Base-by-base conservation (phyloP, 2,888 invertebrate genomes). In the Timema podura region DNA sequence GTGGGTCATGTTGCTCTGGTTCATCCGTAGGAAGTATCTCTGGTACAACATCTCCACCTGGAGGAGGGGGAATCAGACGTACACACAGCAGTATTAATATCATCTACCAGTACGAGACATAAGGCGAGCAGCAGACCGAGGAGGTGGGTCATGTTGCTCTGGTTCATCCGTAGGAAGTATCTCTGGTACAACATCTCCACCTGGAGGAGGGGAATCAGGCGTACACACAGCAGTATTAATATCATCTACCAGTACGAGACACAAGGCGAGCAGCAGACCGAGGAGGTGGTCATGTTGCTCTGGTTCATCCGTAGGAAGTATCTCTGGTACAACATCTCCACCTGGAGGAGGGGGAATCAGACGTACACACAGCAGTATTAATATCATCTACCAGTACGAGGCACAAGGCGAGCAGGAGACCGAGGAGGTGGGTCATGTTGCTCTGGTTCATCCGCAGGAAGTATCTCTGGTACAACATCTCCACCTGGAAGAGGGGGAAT, bases 221-320 rank as follows among this genome's bases (percentile, higher is more conserved):
- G 5, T n/a, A 49, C 51, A 2, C 51, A 49, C n/a, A n/a, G n/a
- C n/a, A n/a, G n/a, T n/a, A n/a, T n/a, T n/a, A n/a, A n/a, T n/a
- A n/a, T n/a, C n/a, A n/a, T n/a, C n/a, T n/a, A n/a, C 76, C 67
- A 92, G 81, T 6, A 89, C 83, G 68, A 91, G 82, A 57, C 89
- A 87, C 69, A 94, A 83, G 15, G 87, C 82, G 72, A 89, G 83
- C 72, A 95, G 82, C 68, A 96, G 84, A 10, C 89, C 91, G 75
- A 96, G 86, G 73, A 95, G 86, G 77, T 92, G 91, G 91, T 92
- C 86, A 95, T 91, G 82, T 94, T 95, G 77, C 91, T 91, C 82
- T 96, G 95, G 84, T 95, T 95, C 89, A 95, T 92, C 76, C 95
- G 91, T 74, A 96, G 87, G 81, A 96, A 95, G 83, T 96, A 96